Percentiles rank a stretch among this genome's conserved stretches.
Evolutionary conservation across 2,113 vertebrate species (phyloP).

Genomic region (Spermophilus dauricus): DNA sequence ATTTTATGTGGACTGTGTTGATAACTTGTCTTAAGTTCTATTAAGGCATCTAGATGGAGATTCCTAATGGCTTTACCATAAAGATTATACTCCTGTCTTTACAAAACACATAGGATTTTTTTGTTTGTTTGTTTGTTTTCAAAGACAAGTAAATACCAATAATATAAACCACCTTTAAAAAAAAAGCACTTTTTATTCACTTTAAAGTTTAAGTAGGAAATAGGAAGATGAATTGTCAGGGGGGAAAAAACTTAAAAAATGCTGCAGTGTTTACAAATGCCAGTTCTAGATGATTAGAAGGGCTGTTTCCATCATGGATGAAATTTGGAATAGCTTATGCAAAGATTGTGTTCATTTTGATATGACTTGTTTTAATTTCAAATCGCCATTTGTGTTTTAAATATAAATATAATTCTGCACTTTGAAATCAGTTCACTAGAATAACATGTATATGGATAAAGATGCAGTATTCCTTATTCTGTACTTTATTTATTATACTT

Average conservation of each 20-base stretch:
- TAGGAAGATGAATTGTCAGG: background rate
- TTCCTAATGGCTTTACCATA: background rate
- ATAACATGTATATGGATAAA: conserved; percentile 77
- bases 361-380: conserved; percentile 74
- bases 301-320: conserved; percentile 58
- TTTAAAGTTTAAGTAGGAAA: conserved; percentile 53
- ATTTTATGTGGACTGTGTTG: background rate
- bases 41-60: background rate
- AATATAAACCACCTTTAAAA: conserved; percentile 35
- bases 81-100: conserved; percentile 64
- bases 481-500: conserved; percentile 77
- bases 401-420: conserved; percentile 79
- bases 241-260: conserved; percentile 9
- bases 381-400: conserved; percentile 79
- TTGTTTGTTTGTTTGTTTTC: conserved; percentile 52
- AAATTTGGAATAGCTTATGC: conserved; percentile 62
- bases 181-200: conserved; percentile 73
- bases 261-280: conserved; percentile 63
- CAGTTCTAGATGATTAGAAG: conserved; percentile 67
- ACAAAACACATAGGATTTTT: background rate
- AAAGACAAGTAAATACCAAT: conserved; percentile 59
- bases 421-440: conserved; percentile 82
- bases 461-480: conserved; percentile 88
- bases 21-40: conserved; percentile 75
- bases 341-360: conserved; percentile 76